Conservation (phyloP, 53 echinoderm and acorn worm genomes). For the Paracentrotus lividus region DNA sequence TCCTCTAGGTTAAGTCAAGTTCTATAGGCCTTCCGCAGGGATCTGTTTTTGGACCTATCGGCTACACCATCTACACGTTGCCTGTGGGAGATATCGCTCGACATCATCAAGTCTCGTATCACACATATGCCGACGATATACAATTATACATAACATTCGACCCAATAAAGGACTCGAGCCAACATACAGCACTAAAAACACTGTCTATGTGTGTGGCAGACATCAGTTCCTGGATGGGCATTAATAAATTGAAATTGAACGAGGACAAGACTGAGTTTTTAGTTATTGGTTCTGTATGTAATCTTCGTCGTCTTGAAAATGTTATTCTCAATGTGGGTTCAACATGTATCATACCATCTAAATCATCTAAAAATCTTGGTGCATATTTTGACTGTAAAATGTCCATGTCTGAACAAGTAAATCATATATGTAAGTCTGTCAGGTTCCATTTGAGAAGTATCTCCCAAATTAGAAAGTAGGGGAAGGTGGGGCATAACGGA, state of each 20-base stretch:
- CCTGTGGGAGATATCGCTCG: constrained; percentile 8
- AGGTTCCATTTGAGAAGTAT: too few relatives aligned
- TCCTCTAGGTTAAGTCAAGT: background rate
- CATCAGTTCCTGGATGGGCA: background rate
- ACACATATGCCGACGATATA: background rate
- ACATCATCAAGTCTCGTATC: background rate
- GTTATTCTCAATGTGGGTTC: too few relatives aligned
- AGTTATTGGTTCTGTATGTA: background rate
- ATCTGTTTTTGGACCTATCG: constrained; percentile 43
- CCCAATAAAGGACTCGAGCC: background rate
- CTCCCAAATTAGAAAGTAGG: too few relatives aligned
- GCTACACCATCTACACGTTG: constrained; percentile 3
- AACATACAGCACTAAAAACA: background rate
- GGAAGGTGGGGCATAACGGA: too few relatives aligned
- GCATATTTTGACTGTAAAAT: too few relatives aligned
- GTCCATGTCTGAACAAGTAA: too few relatives aligned
- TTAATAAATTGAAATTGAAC: background rate
- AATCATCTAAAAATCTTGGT: too few relatives aligned
- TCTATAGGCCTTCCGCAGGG: background rate
- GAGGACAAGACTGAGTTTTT: background rate
- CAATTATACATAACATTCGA: background rate
- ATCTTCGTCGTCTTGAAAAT: too few relatives aligned
- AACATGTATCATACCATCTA: too few relatives aligned
- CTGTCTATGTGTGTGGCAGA: background rate
- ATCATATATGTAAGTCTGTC: too few relatives aligned